Evolutionary conservation across 2,888 invertebrate species (phyloP).

Genomic region (Adineta ricciae): DNA sequence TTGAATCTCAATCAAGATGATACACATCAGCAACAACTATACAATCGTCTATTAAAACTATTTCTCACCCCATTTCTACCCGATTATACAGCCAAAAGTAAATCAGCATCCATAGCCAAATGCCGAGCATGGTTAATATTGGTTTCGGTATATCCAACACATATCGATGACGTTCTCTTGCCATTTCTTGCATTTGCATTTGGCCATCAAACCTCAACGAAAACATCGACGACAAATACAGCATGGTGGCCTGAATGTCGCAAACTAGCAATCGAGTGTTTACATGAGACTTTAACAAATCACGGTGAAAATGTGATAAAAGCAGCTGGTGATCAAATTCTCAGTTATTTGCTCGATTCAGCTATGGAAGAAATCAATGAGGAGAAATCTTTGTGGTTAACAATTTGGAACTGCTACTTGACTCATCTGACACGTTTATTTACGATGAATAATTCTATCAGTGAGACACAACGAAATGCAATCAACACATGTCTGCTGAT

Average conservation of each 20-base stretch:
- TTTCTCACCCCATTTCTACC: neutral
- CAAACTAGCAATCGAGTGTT: neutral
- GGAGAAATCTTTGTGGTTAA: neutral
- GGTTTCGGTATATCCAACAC: neutral
- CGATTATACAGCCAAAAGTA: slow-evolving; percentile 7
- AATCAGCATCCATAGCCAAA: neutral
- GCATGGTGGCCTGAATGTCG: neutral
- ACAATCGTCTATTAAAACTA: neutral
- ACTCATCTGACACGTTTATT: neutral
- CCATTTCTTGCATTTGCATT: slow-evolving; percentile 12
- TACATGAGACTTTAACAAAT: neutral
- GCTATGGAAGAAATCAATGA: neutral
- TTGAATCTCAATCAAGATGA: neutral
- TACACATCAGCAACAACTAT: neutral
- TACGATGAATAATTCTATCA: neutral
- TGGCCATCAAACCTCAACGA: neutral
- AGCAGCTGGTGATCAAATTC: neutral
- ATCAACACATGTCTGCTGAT: neutral
- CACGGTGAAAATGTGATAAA: neutral
- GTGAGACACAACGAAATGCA: neutral
- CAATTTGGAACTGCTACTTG: neutral
- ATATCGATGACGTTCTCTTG: neutral
- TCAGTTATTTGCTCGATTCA: neutral
- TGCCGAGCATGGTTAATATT: neutral
- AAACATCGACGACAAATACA: neutral